phyloP scores from a whole-genome alignment of 1,140 invertebrate species.

The Pemphigus obesinymphae region DNA sequence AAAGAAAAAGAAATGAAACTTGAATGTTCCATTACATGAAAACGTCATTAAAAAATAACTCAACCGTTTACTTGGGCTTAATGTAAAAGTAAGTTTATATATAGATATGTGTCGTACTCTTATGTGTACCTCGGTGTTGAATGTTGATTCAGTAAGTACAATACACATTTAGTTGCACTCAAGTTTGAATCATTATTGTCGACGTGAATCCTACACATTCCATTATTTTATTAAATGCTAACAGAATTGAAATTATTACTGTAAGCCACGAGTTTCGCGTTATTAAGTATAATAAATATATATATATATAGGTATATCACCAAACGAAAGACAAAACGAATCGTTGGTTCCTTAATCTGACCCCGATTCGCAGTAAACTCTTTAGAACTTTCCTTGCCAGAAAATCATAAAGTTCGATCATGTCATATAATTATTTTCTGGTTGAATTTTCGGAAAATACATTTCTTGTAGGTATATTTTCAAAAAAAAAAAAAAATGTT shows the following conservation, averaged over 20 bases:
- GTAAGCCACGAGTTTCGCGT: neutral
- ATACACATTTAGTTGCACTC: neutral
- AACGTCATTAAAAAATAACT: constrained; percentile 17
- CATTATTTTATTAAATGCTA: neutral
- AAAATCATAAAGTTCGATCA: neutral
- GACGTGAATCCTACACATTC: neutral
- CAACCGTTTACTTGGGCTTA: neutral
- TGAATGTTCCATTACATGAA: neutral
- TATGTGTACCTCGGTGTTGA: neutral
- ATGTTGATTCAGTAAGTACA: neutral
- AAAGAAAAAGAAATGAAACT: neutral
- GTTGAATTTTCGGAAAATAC: neutral
- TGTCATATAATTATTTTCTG: neutral
- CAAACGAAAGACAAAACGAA: neutral
- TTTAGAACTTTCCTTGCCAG: neutral
- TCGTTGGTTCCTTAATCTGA: neutral
- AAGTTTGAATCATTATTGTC: neutral
- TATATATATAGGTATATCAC: too few relatives aligned
- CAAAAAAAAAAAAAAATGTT: too few relatives aligned
- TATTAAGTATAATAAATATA: neutral
- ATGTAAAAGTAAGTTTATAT: neutral
- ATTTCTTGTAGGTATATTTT: too few relatives aligned
- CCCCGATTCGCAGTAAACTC: neutral
- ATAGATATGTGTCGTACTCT: neutral
- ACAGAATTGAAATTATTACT: neutral